Evolutionary conservation across 2,797 vertebrate species (phyloP).

Genomic region (Lacerta viridis): DNA sequence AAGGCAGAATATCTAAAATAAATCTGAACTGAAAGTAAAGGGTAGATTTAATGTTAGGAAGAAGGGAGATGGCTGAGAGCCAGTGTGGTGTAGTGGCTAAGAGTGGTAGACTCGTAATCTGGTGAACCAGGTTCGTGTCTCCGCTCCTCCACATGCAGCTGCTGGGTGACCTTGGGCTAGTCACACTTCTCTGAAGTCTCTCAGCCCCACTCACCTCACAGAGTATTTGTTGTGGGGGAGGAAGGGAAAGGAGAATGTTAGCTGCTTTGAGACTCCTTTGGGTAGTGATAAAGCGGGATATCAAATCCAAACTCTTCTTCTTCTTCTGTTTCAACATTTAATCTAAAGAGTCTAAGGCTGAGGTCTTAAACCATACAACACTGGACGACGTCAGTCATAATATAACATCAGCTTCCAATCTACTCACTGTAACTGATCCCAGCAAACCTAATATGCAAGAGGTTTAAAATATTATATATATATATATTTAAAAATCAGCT

Average conservation of each 20-base stretch:
- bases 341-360: slow-evolving; percentile 33
- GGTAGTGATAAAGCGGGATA: no score
- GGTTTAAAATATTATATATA: slow-evolving; percentile 3
- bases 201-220: no score
- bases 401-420: background rate
- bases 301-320: no score
- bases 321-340: slow-evolving; percentile 10
- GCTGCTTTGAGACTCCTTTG: no score
- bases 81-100: no score
- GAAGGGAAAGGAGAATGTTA: no score
- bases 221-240: no score
- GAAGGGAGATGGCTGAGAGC: background rate
- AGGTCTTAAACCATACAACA: slow-evolving; percentile 35
- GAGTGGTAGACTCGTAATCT: no score
- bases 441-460: slow-evolving; percentile 24
- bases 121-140: no score
- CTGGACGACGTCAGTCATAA: background rate
- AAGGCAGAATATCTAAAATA: background rate
- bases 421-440: slow-evolving; percentile 30
- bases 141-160: no score
- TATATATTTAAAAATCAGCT: background rate
- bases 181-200: no score
- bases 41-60: slow-evolving; percentile 28
- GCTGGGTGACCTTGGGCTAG: no score
- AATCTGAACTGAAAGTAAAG: slow-evolving; percentile 21